phyloP scores from a whole-genome alignment of 2,888 invertebrate genomes.

The Euplexia lucipara region DNA sequence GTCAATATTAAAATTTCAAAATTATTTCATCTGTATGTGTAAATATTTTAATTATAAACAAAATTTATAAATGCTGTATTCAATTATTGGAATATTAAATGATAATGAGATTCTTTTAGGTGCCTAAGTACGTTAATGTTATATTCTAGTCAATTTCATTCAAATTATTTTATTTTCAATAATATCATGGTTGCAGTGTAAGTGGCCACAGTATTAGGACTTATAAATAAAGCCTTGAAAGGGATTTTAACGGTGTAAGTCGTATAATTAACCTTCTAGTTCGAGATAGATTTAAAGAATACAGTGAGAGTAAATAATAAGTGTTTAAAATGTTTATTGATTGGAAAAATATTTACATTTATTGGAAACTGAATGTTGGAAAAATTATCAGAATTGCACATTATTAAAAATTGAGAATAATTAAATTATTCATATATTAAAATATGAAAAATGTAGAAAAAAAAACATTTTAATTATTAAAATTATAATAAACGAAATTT shows the following conservation, averaged over 20 bases:
- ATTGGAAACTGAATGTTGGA: constrained; percentile 68
- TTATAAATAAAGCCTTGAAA: constrained; percentile 56
- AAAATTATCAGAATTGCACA: constrained; percentile 74
- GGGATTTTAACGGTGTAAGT: constrained; percentile 57
- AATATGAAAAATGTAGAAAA: constrained; percentile 64
- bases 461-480: constrained; percentile 61
- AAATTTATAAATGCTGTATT: constrained; percentile 55
- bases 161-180: constrained; percentile 65
- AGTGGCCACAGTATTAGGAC: constrained; percentile 63
- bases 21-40: constrained; percentile 54
- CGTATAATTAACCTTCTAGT: constrained; percentile 54
- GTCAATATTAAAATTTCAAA: constrained; percentile 57
- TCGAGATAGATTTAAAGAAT: constrained; percentile 62
- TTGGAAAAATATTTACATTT: constrained; percentile 66
- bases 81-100: constrained; percentile 57
- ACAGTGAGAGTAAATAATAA: constrained; percentile 73
- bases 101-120: constrained; percentile 66
- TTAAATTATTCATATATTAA: constrained; percentile 74
- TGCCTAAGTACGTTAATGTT: constrained; percentile 77
- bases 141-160: constrained; percentile 86
- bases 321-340: constrained; percentile 64
- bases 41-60: constrained; percentile 54
- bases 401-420: constrained; percentile 75
- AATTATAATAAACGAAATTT: constrained; percentile 68
- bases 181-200: constrained; percentile 44